Evolutionary conservation across 2,888 invertebrate genomes (phyloP).

Genomic region (Eueremaeus valkanovi): DNA sequence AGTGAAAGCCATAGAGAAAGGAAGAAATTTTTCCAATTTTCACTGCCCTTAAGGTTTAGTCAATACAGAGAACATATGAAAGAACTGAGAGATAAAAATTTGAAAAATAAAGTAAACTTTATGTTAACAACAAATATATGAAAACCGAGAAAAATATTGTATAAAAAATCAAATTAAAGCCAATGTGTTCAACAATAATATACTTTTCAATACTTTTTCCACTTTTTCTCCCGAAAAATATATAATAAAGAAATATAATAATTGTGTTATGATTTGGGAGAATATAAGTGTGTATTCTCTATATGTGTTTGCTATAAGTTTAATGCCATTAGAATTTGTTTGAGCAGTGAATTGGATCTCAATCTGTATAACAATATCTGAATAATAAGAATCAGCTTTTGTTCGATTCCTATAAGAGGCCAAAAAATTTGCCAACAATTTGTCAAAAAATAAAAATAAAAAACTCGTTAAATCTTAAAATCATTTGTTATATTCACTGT

Average conservation of each 20-base stretch:
- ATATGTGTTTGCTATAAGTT: neutral
- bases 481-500: neutral
- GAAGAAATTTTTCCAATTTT: constrained; percentile 8
- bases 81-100: neutral
- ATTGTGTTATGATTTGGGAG: neutral
- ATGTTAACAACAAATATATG: neutral
- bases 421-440: constrained; percentile 2
- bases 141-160: neutral
- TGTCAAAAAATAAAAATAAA: neutral
- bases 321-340: too few species aligned
- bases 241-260: neutral
- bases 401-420: neutral
- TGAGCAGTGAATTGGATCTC: neutral
- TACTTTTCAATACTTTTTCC: neutral
- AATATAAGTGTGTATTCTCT: neutral
- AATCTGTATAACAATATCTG: neutral
- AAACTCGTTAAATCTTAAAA: neutral
- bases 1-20: neutral
- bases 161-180: constrained; percentile 17
- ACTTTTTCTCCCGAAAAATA: neutral
- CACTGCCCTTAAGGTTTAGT: constrained; percentile 32
- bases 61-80: neutral
- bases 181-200: constrained; percentile 16
- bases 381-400: neutral
- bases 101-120: constrained; percentile 28